A percentile compares a stretch with the other conserved stretches of the same genome.
phyloP scores from a whole-genome alignment of 2,797 vertebrate species.

The Artibeus lituratus region DNA sequence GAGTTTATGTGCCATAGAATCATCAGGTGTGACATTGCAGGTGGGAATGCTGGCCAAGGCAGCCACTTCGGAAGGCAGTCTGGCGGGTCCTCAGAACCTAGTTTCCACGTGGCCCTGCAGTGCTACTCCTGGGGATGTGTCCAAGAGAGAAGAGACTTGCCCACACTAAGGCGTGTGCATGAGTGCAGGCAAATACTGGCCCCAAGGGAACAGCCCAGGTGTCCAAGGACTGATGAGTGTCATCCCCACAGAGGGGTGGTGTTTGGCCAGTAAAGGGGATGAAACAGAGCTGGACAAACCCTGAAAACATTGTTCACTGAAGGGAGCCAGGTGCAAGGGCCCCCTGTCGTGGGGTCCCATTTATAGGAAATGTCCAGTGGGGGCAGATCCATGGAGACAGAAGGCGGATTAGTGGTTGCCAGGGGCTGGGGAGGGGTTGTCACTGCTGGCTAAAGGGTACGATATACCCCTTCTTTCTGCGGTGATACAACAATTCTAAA shows the following conservation, averaged over 20 bases:
- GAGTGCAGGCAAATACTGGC: rapidly evolving
- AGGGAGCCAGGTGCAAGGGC: not conserved
- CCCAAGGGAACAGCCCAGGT: not conserved
- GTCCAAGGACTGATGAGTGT: not conserved
- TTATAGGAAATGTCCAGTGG: not conserved
- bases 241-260: rapidly evolving
- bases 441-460: rapidly evolving
- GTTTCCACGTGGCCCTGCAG: not conserved
- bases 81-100: not conserved
- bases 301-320: not conserved
- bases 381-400: not conserved
- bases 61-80: not conserved
- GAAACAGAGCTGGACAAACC: not conserved
- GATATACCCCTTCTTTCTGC: not conserved
- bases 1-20: not conserved
- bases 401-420: not conserved
- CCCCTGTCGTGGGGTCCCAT: not conserved
- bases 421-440: not conserved
- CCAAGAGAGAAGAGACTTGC: rapidly evolving
- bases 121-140: too few species aligned
- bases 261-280: not conserved
- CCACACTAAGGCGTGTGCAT: rapidly evolving
- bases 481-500: not conserved
- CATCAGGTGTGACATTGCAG: not conserved
- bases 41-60: not conserved